Percentiles rank a stretch among this genome's conserved stretches.
These are phyloP conservation scores for Cladopsammia gracilis DNA, from an alignment of 64 coral and sea anemone species.

Conservation along the genomic window DNA sequence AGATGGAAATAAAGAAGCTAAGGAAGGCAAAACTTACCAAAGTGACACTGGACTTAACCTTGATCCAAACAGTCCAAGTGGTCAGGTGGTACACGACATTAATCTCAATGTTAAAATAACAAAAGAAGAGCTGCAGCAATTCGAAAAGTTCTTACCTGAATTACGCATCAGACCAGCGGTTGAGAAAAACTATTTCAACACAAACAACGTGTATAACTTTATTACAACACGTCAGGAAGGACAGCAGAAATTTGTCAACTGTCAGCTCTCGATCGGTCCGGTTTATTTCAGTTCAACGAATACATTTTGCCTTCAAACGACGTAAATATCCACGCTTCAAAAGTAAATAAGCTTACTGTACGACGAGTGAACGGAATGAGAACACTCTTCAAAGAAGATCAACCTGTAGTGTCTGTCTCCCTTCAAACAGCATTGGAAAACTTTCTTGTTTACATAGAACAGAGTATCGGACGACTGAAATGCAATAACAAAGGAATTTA, in stretches of 20 bases:
- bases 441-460: constrained; percentile 38
- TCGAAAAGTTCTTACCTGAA: too few species aligned
- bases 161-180: too few species aligned
- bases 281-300: neutral
- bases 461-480: neutral
- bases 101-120: too few species aligned
- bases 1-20: neutral
- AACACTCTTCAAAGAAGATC: constrained; percentile 30
- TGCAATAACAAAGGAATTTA: neutral
- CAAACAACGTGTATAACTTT: too few species aligned
- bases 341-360: constrained; percentile 36
- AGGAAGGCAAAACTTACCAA: neutral
- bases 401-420: constrained; percentile 10
- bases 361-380: neutral
- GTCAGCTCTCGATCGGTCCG: neutral
- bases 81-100: too few species aligned
- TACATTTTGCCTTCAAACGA: neutral
- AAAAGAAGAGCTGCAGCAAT: too few species aligned
- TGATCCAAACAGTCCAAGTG: too few species aligned
- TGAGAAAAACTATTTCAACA: too few species aligned
- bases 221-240: too few species aligned
- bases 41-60: too few species aligned
- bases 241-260: neutral
- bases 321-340: constrained; percentile 22
- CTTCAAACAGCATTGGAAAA: constrained; percentile 19